phyloP scores from a whole-genome alignment of 2,113 vertebrate genomes.

The Rhabdomys dilectus region DNA sequence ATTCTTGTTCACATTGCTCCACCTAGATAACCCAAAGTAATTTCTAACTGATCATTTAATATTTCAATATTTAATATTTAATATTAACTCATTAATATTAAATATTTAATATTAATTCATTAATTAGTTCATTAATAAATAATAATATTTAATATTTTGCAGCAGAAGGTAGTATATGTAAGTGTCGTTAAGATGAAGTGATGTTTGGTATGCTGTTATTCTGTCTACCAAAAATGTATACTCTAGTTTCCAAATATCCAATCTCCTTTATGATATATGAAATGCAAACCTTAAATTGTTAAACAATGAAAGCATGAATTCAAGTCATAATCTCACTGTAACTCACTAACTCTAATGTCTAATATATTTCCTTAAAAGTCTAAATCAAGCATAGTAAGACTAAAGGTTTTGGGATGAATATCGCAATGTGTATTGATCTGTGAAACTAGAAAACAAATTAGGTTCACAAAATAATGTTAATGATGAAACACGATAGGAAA shows the following conservation, averaged over 20 bases:
- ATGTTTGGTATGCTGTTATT: not conserved
- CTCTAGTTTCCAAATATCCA: not conserved
- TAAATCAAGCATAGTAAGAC: not conserved
- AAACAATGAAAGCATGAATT: not conserved
- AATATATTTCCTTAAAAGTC: not conserved
- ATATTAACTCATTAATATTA: no score
- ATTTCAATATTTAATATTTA: not conserved
- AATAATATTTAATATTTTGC: no score
- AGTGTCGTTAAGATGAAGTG: not conserved
- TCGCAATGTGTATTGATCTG: not conserved
- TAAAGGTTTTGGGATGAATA: not conserved
- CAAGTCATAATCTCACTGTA: not conserved
- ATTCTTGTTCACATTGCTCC: not conserved
- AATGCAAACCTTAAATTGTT: not conserved
- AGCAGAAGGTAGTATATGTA: not conserved
- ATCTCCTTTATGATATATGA: not conserved
- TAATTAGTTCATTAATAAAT: no score
- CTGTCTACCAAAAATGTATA: not conserved
- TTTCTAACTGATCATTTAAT: not conserved
- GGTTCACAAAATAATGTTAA: not conserved
- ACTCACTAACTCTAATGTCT: not conserved
- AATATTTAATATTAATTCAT: no score
- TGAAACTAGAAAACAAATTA: not conserved
- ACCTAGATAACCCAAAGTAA: not conserved
- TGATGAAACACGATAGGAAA: not conserved